These are phyloP conservation scores for Dryadula phaetusa DNA, from an alignment of 2,888 invertebrate genomes.

Conservation along the genomic window DNA sequence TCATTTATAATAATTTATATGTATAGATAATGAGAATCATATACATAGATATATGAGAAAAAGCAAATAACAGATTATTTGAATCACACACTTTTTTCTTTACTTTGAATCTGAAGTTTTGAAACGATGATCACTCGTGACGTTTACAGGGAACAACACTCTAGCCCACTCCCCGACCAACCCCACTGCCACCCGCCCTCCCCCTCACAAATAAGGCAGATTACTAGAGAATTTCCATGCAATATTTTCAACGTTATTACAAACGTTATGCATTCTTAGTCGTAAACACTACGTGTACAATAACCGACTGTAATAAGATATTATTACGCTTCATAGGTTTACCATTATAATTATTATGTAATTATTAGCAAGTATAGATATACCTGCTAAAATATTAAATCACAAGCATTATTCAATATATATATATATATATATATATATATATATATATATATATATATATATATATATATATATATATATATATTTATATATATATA, in stretches of 20 bases:
- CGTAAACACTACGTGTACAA: conserved; percentile 25
- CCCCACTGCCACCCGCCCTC: conserved; percentile 44
- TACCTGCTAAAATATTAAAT: too few species aligned
- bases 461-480: too few species aligned
- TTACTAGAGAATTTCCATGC: conserved; percentile 41
- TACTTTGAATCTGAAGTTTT: conserved; percentile 46
- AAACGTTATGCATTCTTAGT: conserved; percentile 31
- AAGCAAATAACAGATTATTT: not conserved
- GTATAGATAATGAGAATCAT: too few species aligned
- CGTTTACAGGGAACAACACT: conserved; percentile 79
- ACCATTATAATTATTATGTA: not conserved
- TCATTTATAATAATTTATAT: not conserved
- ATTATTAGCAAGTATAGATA: not conserved
- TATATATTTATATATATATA: too few species aligned
- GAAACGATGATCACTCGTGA: conserved; percentile 68
- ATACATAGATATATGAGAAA: not conserved
- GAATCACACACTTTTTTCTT: conserved; percentile 20
- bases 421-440: too few species aligned
- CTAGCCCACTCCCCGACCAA: conserved; percentile 47
- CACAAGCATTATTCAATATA: too few species aligned
- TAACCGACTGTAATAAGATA: conserved; percentile 2
- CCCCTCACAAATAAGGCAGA: conserved; percentile 43
- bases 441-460: too few species aligned
- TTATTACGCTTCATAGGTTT: not conserved
- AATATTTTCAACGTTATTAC: conserved; percentile 39